A percentile compares a stretch with the other conserved stretches of the same genome.
These are phyloP conservation scores for Notothenia rossii DNA, from an alignment of 2,113 vertebrate genomes.

Conservation along the genomic window DNA sequence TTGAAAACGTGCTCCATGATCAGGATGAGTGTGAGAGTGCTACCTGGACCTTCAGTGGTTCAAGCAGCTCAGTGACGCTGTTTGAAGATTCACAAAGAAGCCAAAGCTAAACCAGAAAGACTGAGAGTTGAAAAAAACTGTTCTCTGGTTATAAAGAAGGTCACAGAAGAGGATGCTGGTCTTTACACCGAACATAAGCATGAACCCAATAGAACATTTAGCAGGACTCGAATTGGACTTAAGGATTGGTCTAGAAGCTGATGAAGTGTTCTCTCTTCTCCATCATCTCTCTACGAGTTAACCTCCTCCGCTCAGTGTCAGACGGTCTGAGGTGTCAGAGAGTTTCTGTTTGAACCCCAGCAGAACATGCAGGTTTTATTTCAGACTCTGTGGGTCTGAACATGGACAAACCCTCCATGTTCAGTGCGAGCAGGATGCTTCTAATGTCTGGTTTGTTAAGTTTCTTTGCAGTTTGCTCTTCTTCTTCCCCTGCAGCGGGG, in stretches of 20 bases:
- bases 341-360: slow-evolving; percentile 41
- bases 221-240: too few relatives aligned
- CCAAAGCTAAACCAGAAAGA: too few relatives aligned
- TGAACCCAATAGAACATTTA: too few relatives aligned
- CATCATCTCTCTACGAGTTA: slow-evolving; percentile 20
- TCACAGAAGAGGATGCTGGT: too few relatives aligned
- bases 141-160: too few relatives aligned
- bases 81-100: too few relatives aligned
- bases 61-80: too few relatives aligned
- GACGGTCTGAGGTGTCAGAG: slow-evolving; percentile 45
- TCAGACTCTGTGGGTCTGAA: slow-evolving; percentile 34
- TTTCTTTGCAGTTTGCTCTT: slow-evolving; percentile 58
- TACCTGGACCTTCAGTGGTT: too few relatives aligned
- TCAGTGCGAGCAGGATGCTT: slow-evolving; percentile 56
- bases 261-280: slow-evolving; percentile 46
- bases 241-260: not conserved
- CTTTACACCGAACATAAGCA: too few relatives aligned
- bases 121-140: too few relatives aligned
- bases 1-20: too few relatives aligned
- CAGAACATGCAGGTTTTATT: slow-evolving; percentile 36
- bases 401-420: slow-evolving; percentile 45
- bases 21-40: too few relatives aligned
- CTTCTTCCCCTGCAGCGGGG: slow-evolving; percentile 66
- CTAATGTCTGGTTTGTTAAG: slow-evolving; percentile 64
- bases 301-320: slow-evolving; percentile 56